Evolutionary conservation across 2,888 invertebrate species (phyloP), one percentile per base, ranked within the genome.

Genomic region (Hyalella azteca): DNA sequence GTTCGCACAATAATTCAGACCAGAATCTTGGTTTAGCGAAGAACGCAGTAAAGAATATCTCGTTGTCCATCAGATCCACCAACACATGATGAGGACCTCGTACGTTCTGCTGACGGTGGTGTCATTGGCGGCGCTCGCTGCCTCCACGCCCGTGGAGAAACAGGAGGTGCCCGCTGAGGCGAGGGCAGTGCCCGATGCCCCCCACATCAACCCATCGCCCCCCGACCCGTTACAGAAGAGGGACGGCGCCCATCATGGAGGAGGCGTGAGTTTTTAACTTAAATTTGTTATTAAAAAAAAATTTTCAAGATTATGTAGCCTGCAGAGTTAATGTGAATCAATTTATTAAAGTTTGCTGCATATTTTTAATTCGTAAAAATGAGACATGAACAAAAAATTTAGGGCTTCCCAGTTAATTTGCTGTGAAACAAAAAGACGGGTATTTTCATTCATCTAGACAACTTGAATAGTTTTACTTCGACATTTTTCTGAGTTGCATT

Each of bases 161-260:
- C 75, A 26, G 2, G 41, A 45, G 75, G 36, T 41, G 45, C 26
- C 40, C 22, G 75, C 26, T 1, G 75, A 75, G n/a, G 45, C 45
- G 19, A 75, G 75, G 19, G 13, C 66, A 11, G 66, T 15, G 19
- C 36, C 36, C 19, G 66, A 66, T 36, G 5, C 66, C 39, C 19
- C 29, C n/a, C 66, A 32, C 26, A 66, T 66, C 66, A 32, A 66
- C 19, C 66, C 66, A 15, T 66, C 66, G 19, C 66, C 66, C 4
- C 19, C 66, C 3, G 66, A 66, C n/a, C 66, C 66, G 19, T 36
- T 66, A 29, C 66, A 13, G 66, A 66, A 66, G 66, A 66, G 66
- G 4, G 66, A 66, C n/a, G 66, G 66, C 0, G 66, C 66, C 36
- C 66, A 66, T 29, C 66, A 66, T 29, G 66, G 66, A 13, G 66